Evolutionary conservation across 2,113 vertebrate genomes (phyloP).

Genomic region (Scytalopus superciliaris): DNA sequence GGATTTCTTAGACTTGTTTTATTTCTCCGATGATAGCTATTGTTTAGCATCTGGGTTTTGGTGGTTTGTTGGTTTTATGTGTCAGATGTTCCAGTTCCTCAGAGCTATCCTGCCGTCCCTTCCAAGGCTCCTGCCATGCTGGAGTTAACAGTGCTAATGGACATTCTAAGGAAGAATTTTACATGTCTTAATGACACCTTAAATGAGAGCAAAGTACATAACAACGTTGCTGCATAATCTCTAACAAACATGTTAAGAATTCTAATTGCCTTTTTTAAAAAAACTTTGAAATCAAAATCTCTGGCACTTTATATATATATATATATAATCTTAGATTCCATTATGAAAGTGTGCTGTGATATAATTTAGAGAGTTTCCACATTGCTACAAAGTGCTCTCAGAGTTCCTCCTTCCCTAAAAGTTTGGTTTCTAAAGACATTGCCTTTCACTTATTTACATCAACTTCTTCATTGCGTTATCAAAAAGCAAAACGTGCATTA

Average conservation of each 20-base stretch:
- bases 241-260: neutral
- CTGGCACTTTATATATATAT: neutral
- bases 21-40: neutral
- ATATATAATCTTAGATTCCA: neutral
- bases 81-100: neutral
- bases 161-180: neutral
- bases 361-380: neutral
- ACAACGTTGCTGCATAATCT: neutral
- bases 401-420: neutral
- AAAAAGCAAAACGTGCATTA: constrained; percentile 4
- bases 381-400: neutral
- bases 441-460: constrained; percentile 13
- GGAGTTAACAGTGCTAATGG: neutral
- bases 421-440: neutral
- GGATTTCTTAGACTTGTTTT: neutral
- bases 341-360: neutral
- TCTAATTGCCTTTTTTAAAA: neutral
- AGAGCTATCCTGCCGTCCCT: neutral
- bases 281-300: neutral
- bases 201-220: neutral
- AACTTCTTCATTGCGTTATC: neutral
- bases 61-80: neutral
- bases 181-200: neutral
- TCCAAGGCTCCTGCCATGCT: neutral
- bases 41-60: neutral